These are phyloP conservation scores for Cepaea hortensis DNA, from an alignment of 2,888 invertebrate species.

Conservation along the genomic window DNA sequence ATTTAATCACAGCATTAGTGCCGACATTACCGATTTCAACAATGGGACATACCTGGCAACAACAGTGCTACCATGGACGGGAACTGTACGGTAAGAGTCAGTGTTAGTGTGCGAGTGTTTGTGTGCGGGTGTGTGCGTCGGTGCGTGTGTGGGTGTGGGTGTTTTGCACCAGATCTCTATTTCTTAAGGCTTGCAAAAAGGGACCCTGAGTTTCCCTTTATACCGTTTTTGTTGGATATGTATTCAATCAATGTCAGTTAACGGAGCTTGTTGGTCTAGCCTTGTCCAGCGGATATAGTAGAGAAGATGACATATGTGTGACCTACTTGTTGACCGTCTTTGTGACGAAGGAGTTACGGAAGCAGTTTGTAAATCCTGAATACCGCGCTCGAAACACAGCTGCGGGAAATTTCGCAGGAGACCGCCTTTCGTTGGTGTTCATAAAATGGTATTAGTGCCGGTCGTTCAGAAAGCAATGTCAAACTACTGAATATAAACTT, in stretches of 20 bases:
- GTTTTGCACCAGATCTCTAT: neutral
- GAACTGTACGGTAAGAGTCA: neutral
- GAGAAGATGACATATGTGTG: too few species aligned
- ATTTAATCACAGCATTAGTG: neutral
- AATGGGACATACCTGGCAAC: slow-evolving; percentile 33
- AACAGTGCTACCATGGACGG: slow-evolving; percentile 22
- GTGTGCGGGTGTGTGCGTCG: neutral
- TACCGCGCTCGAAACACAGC: too few species aligned
- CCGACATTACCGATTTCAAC: neutral
- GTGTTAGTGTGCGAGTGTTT: neutral
- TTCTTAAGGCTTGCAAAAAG: neutral
- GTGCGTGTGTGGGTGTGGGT: neutral
- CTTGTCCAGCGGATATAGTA: neutral
- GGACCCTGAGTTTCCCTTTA: neutral
- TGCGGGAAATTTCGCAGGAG: too few species aligned
- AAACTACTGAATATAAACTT: too few species aligned
- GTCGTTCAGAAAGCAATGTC: too few species aligned
- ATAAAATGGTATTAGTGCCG: too few species aligned
- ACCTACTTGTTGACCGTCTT: too few species aligned
- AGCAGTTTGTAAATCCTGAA: too few species aligned
- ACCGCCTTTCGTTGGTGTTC: too few species aligned
- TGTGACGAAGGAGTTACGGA: too few species aligned
- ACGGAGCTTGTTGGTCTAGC: neutral
- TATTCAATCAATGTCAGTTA: neutral
- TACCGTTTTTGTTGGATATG: neutral